Conservation (phyloP, 2,888 invertebrate species). For the Chloroclystis v-ata region DNA sequence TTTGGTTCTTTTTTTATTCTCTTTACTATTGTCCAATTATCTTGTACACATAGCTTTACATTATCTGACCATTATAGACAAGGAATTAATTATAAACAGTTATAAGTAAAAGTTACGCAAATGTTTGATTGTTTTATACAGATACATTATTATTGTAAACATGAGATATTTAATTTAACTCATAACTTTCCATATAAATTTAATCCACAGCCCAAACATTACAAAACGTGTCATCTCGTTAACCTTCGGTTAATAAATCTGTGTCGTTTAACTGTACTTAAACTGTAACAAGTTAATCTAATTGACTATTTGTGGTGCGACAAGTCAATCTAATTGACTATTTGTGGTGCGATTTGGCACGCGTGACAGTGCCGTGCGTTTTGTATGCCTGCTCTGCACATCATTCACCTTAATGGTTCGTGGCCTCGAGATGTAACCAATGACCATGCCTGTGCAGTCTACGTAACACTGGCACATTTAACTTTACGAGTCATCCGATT, state of each 20-base stretch:
- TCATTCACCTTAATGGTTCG: conserved; percentile 15
- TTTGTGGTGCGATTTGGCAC: conserved; percentile 3
- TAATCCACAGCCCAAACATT: no score
- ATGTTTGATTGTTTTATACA: no score
- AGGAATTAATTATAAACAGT: no score
- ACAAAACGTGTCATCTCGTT: not conserved
- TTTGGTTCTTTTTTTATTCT: no score
- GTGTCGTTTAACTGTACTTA: not conserved
- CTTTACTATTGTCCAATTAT: no score
- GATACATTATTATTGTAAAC: no score
- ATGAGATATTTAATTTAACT: no score
- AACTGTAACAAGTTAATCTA: not conserved
- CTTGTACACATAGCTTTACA: no score
- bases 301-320: no score
- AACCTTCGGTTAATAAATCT: conserved; percentile 2
- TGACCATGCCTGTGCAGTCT: conserved; percentile 11
- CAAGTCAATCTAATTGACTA: conserved; percentile 5
- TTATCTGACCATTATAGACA: no score
- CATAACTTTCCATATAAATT: no score
- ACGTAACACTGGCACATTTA: conserved; percentile 62
- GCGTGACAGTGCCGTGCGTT: conserved; percentile 9
- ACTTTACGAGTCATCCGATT: conserved; percentile 58
- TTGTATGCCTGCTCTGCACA: conserved; percentile 5
- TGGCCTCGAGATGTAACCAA: conserved; percentile 16
- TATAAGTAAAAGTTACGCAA: no score